These are phyloP conservation scores for Drosophila littoralis DNA, from an alignment of 1,140 invertebrate species.

Conservation along the genomic window DNA sequence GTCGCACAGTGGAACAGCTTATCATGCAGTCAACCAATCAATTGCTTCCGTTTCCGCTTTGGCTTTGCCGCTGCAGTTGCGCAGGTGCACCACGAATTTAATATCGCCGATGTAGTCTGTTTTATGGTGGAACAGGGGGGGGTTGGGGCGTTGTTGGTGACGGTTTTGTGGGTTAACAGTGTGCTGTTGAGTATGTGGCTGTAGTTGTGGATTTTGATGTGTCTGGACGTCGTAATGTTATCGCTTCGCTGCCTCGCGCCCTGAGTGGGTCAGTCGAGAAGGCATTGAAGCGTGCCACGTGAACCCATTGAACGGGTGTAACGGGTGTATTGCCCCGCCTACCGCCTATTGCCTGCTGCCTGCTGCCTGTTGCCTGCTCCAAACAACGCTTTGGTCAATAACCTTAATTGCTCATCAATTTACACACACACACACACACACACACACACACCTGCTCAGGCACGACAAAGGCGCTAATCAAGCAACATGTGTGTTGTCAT, in stretches of 20 bases:
- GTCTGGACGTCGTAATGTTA: constrained; percentile 43
- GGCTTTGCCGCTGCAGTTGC: neutral
- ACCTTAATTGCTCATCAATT: constrained; percentile 80
- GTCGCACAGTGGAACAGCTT: neutral
- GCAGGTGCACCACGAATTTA: neutral
- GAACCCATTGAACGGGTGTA: neutral
- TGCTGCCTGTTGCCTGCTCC: constrained; percentile 18
- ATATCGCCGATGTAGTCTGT: neutral
- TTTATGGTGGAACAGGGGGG: no score
- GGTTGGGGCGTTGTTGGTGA: neutral
- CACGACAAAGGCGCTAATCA: constrained; percentile 56
- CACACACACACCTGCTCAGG: constrained; percentile 17
- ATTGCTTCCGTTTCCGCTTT: constrained; percentile 68
- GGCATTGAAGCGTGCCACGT: constrained; percentile 61
- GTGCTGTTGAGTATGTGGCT: neutral
- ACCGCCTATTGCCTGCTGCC: constrained; percentile 12
- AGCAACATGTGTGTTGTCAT: constrained; percentile 4
- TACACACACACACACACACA: constrained; percentile 26
- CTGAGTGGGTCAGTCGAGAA: constrained; percentile 43
- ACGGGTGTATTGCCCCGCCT: neutral
- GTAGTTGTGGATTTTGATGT: neutral
- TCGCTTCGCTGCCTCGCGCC: constrained; percentile 43
- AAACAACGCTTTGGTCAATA: constrained; percentile 62
- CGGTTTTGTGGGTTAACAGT: neutral
- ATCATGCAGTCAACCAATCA: constrained; percentile 37